Evolutionary conservation across 2,888 invertebrate species (phyloP), one percentile per base, ranked within the genome.

Genomic region (Drosophila paranaensis): DNA sequence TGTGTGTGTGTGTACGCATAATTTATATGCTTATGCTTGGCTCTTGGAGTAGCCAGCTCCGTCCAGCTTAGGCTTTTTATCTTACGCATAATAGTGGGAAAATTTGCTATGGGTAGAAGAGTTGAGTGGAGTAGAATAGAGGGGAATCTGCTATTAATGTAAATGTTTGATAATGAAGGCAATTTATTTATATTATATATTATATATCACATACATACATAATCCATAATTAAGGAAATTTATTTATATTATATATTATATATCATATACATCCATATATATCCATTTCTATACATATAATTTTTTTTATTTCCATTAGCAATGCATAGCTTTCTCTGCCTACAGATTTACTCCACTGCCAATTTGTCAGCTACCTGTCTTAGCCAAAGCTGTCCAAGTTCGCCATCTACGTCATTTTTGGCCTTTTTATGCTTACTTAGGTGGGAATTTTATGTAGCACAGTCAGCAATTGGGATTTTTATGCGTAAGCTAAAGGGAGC

Each of bases 11-110:
- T 50, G 6, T 60, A 13, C 50, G 11, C 14, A 58, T 48, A 42
- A 56, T 43, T 16, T 1, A 25, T 43, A 25, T 46, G 40, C 9
- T 3, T 60, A 35, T 58, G 71, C 68, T 66, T 53, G 71, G 71
- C 68, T 66, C 66, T 46, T 10, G 14, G 14, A n/a, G 27, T n/a
- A 48, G 9, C n/a, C 9, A 14, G 39, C 6, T 14, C 39, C 39
- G 6, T 6, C 14, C 39, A 9, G 46, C 27, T 46, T 57, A 33
- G 43, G 16, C 10, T 30, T 46, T 16, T 13, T 45, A 33, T 35
- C 20, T 11, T 6, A n/a, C 14, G 9, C 10, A 42, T 46, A 30
- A 39, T 39, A 58, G 16, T 39, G 37, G 57, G 57, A 58, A 45
- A 27, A n/a, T 46, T 11, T 2, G 3, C 2, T 14, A 5, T 16